Evolutionary conservation across 2,888 invertebrate species (phyloP), one percentile per base, ranked within the genome.

Genomic region (Cryptosula pallasiana): DNA sequence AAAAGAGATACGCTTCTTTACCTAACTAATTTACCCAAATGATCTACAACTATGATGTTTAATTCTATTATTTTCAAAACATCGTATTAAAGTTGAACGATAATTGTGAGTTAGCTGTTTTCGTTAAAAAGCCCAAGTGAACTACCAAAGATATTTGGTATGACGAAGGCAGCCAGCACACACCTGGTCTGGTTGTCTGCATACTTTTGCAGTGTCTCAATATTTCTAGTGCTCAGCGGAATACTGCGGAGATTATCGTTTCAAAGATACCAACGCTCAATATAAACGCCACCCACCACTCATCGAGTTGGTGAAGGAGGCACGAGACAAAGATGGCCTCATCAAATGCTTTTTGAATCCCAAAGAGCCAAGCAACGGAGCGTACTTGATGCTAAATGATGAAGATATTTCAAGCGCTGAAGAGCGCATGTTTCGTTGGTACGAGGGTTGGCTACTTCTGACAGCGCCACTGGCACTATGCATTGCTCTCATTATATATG

Each of bases 141-240:
- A n/a, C n/a, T n/a, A n/a, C n/a, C n/a, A n/a, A n/a, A n/a, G n/a
- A n/a, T n/a, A n/a, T n/a, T n/a, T n/a, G n/a, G n/a, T n/a, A n/a
- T n/a, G n/a, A n/a, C n/a, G n/a, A n/a, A n/a, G n/a, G n/a, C n/a
- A n/a, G n/a, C n/a, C n/a, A n/a, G n/a, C n/a, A n/a, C n/a, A n/a
- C n/a, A n/a, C n/a, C n/a, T n/a, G n/a, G n/a, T n/a, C n/a, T n/a
- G n/a, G n/a, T n/a, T n/a, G n/a, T n/a, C n/a, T n/a, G n/a, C n/a
- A n/a, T n/a, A n/a, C n/a, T n/a, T n/a, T n/a, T n/a, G n/a, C n/a
- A n/a, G 5, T 13, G 16, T 45, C 16, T 13, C 45, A 45, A 13
- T 55, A 5, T 13, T 63, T 63, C 13, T 32, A 63, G 63, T 63
- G 63, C 63, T 63, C 63, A 32, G 63, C 63, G 32, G 32, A 63